A percentile compares a stretch with the other conserved stretches of the same genome.
Evolutionary conservation across 2,113 vertebrate genomes (phyloP).

Genomic region (Fregata magnificens): DNA sequence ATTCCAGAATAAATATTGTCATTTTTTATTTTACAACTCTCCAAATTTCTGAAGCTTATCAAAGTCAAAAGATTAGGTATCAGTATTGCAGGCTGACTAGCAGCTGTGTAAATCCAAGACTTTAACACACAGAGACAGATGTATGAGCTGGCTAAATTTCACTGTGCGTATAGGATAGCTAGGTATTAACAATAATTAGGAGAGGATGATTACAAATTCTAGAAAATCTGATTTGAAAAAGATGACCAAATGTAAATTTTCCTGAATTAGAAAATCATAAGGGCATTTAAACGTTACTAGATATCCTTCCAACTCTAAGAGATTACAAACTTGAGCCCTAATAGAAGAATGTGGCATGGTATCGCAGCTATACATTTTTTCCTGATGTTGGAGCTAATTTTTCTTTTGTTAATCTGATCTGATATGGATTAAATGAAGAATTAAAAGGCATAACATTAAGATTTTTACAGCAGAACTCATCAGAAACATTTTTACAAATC

Average conservation of each 20-base stretch:
- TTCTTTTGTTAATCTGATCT: not conserved
- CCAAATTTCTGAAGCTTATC: not conserved
- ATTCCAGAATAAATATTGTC: not conserved
- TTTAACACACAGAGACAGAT: not conserved
- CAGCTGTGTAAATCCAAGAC: not conserved
- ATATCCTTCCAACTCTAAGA: not conserved
- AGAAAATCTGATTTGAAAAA: not conserved
- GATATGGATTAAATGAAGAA: not conserved
- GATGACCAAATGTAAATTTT: not conserved
- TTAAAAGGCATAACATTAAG: not conserved
- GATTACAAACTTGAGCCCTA: not conserved
- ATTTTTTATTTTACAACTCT: not conserved
- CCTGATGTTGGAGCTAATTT: not conserved
- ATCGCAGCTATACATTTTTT: not conserved
- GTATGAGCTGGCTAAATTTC: not conserved
- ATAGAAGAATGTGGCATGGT: not conserved
- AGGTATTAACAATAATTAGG: not conserved
- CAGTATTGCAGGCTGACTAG: not conserved
- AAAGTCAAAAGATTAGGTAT: not conserved
- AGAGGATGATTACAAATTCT: not conserved
- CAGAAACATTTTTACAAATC: not conserved
- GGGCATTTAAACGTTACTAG: not conserved
- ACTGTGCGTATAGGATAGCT: not conserved
- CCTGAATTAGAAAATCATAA: not conserved
- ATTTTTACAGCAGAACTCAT: not conserved